Evolutionary conservation across 2,888 invertebrate genomes (phyloP).

Genomic region (Heteromurus nitidus): DNA sequence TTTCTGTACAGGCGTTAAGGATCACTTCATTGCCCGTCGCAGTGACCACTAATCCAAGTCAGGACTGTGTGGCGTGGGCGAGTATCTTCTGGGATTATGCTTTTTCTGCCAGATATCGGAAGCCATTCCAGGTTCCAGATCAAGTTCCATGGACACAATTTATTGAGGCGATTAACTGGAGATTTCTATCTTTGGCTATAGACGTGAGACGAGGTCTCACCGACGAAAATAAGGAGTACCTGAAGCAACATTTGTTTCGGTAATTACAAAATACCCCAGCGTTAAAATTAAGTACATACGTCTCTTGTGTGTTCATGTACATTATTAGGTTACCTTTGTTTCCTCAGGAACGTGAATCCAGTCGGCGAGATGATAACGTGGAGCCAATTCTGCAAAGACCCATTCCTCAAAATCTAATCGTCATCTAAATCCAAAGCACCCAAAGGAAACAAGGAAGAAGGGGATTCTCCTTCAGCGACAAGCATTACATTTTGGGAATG

Average conservation of each 20-base stretch:
- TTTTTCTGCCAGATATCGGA: slow-evolving; percentile 21
- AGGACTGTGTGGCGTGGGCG: slow-evolving; percentile 48
- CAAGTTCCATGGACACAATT: slow-evolving; percentile 24
- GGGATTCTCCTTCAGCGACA: no score
- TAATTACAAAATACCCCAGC: background rate
- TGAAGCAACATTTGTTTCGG: slow-evolving; percentile 30
- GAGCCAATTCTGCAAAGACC: slow-evolving; percentile 35
- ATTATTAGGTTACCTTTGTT: background rate
- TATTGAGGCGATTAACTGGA: slow-evolving; percentile 34
- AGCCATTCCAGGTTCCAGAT: slow-evolving; percentile 38
- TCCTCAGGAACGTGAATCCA: slow-evolving; percentile 5
- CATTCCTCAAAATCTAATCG: background rate
- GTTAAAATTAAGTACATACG: background rate
- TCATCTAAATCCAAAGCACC: background rate
- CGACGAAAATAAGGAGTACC: slow-evolving; percentile 21
- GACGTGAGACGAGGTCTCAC: slow-evolving; percentile 25
- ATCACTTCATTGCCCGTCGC: slow-evolving; percentile 45
- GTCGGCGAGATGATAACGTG: slow-evolving; percentile 24
- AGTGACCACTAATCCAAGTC: slow-evolving; percentile 52
- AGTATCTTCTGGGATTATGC: slow-evolving; percentile 57
- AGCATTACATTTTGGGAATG: slow-evolving; percentile 40
- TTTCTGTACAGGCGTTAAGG: no score
- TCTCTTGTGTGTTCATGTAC: background rate
- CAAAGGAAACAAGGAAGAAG: slow-evolving; percentile 5
- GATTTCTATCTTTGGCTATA: slow-evolving; percentile 18